Evolutionary conservation across 2,797 vertebrate species (phyloP).

Genomic region (Dipus sagitta): DNA sequence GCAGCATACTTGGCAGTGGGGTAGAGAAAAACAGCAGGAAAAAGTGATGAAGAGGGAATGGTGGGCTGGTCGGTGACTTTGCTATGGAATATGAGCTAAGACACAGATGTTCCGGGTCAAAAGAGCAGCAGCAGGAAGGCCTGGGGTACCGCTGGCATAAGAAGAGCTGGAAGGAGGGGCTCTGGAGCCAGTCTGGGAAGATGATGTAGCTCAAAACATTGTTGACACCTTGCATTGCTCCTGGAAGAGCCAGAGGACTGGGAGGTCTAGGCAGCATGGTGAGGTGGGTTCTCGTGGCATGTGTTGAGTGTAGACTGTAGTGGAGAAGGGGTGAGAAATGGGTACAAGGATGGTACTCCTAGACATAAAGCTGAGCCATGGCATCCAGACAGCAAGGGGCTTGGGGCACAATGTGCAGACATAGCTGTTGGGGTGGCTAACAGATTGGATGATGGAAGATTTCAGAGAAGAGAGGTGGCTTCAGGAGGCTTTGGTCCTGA

Average conservation of each 20-base stretch:
- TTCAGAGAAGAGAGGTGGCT: background rate
- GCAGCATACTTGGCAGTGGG: too few species aligned
- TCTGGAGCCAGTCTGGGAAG: background rate
- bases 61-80: background rate
- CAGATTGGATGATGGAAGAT: background rate
- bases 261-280: background rate
- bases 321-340: background rate
- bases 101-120: background rate
- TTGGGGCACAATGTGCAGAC: background rate
- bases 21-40: background rate
- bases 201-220: accelerated
- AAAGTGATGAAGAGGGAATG: too few species aligned
- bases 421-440: background rate
- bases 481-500: background rate
- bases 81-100: background rate
- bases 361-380: background rate
- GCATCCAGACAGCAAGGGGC: background rate
- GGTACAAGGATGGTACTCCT: accelerated
- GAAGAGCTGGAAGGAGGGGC: background rate
- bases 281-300: accelerated
- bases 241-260: accelerated
- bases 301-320: background rate
- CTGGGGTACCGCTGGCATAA: too few species aligned
- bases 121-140: background rate
- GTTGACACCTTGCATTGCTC: too few species aligned